Conservation (phyloP, 2,888 invertebrate genomes). For the Nemurella pictetii region DNA sequence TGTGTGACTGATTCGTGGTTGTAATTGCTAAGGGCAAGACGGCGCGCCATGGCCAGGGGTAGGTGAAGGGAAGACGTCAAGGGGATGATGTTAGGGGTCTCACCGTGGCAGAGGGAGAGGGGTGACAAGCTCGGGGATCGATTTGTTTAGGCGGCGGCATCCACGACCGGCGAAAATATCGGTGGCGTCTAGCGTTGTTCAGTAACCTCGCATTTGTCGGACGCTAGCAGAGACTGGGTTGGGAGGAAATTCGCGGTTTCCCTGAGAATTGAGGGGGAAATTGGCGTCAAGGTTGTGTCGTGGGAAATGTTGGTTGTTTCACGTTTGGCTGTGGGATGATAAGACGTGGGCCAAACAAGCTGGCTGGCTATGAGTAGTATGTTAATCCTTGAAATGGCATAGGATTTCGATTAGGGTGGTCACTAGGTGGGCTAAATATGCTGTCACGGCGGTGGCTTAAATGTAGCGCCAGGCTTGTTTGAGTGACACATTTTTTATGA, state of each 20-base stretch:
- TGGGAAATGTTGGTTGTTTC: too few relatives aligned
- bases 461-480: too few relatives aligned
- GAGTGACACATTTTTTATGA: background rate
- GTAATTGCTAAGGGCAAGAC: constrained; percentile 28
- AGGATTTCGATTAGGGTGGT: too few relatives aligned
- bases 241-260: too few relatives aligned
- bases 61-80: constrained; percentile 14
- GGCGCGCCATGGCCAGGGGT: background rate
- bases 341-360: too few relatives aligned
- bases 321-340: too few relatives aligned
- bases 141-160: constrained; percentile 37
- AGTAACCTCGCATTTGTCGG: constrained; percentile 25
- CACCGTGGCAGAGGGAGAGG: constrained; percentile 16
- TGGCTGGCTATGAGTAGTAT: too few relatives aligned
- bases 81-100: background rate
- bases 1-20: constrained; percentile 10
- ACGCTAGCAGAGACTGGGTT: background rate
- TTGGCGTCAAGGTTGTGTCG: too few relatives aligned
- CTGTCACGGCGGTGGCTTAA: too few relatives aligned
- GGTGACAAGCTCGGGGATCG: constrained; percentile 26
- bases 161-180: constrained; percentile 30
- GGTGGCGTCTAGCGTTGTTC: constrained; percentile 6
- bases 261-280: too few relatives aligned
- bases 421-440: too few relatives aligned
- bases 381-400: too few relatives aligned